phyloP scores from a whole-genome alignment of 2,113 vertebrate genomes.

The Galemys pyrenaicus region DNA sequence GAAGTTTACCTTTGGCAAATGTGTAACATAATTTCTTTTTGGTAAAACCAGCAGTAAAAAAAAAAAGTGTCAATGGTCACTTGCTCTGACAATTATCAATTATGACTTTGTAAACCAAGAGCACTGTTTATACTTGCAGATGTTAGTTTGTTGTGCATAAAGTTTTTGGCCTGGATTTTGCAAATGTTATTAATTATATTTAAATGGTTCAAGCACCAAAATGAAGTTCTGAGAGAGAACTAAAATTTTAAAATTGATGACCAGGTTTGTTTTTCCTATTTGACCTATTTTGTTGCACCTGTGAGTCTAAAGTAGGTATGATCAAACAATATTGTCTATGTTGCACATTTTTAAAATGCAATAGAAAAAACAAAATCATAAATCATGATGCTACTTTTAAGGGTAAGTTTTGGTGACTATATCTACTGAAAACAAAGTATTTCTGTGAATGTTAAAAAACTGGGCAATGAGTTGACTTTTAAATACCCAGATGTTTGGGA shows the following conservation, averaged over 20 bases:
- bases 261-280: not conserved
- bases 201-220: constrained; percentile 85
- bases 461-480: not conserved
- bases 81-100: constrained; percentile 86
- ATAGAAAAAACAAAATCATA: not conserved
- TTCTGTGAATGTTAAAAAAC: not conserved
- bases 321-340: not conserved
- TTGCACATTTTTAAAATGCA: not conserved
- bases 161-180: constrained; percentile 82
- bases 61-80: constrained; percentile 82
- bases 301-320: not conserved
- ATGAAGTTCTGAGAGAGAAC: not conserved
- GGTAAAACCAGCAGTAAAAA: constrained; percentile 57
- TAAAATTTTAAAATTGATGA: not conserved
- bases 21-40: constrained; percentile 59
- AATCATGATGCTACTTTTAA: not conserved
- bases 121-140: constrained; percentile 83
- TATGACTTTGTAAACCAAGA: constrained; percentile 79
- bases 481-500: constrained; percentile 49
- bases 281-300: not conserved
- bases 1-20: constrained; percentile 67
- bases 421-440: not conserved
- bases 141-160: constrained; percentile 80
- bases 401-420: not conserved
- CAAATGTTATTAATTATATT: constrained; percentile 86